Conservation (phyloP, 1,140 invertebrate species). For the Aporrectodea caliginosa region DNA sequence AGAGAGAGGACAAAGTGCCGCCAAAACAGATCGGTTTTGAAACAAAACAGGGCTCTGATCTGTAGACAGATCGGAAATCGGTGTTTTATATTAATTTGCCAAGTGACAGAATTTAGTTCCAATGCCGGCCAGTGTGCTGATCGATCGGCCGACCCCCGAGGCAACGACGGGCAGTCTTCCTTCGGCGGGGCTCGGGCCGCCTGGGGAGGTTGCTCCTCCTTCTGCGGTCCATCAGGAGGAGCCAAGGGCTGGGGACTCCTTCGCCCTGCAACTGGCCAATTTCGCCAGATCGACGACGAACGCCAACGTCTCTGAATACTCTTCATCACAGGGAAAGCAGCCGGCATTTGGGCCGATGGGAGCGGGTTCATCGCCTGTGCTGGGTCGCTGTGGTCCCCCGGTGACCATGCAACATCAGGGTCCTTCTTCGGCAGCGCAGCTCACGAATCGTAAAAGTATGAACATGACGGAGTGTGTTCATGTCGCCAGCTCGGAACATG, state of each 20-base stretch:
- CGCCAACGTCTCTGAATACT: not conserved
- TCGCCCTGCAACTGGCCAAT: not conserved
- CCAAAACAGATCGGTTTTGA: too few species aligned
- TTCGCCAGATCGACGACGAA: too few species aligned
- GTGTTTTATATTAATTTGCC: too few species aligned
- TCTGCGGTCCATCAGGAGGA: too few species aligned
- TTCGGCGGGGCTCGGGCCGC: not conserved
- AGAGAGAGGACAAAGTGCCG: too few species aligned
- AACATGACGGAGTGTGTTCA: slow-evolving; percentile 99
- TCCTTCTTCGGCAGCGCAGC: not conserved
- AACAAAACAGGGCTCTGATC: too few species aligned
- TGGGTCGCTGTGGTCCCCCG: not conserved
- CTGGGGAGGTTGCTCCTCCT: not conserved
- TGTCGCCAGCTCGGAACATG: slow-evolving; percentile 97
- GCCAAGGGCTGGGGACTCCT: too few species aligned
- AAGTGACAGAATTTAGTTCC: too few species aligned
- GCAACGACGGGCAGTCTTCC: not conserved
- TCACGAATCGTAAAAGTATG: not conserved
- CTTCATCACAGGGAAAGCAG: not conserved
- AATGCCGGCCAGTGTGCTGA: not conserved
- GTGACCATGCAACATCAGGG: not conserved
- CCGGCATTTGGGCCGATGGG: not conserved
- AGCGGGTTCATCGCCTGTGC: not conserved
- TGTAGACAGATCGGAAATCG: too few species aligned
- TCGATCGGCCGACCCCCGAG: not conserved